phyloP scores from a whole-genome alignment of 2,113 vertebrate genomes.

The Kryptolebias marmoratus region DNA sequence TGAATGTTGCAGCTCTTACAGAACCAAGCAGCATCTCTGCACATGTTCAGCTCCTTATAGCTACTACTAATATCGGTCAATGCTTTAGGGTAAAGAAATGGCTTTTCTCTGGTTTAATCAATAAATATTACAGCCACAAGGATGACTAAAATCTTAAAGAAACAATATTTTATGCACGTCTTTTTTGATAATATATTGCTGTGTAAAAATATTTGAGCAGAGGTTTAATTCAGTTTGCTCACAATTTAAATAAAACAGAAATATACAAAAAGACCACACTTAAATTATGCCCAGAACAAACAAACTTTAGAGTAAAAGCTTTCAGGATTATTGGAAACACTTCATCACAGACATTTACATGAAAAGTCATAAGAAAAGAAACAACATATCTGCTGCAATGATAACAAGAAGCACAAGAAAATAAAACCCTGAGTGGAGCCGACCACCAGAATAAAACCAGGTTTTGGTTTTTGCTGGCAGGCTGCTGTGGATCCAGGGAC shows the following conservation, averaged over 20 bases:
- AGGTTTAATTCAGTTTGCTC: background rate
- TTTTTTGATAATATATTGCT: background rate
- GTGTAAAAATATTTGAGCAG: background rate
- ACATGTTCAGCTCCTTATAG: background rate
- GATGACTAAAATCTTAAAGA: too few relatives aligned
- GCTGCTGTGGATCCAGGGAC: too few relatives aligned
- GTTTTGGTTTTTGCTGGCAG: too few relatives aligned
- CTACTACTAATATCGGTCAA: background rate
- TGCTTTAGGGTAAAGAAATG: background rate
- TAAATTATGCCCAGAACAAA: background rate
- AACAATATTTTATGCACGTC: background rate
- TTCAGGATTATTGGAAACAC: constrained; percentile 27
- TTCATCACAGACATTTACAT: constrained; percentile 22
- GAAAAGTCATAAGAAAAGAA: constrained; percentile 7
- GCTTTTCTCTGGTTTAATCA: background rate
- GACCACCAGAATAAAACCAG: too few relatives aligned
- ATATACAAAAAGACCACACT: background rate
- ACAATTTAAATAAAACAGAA: background rate
- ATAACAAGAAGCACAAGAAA: background rate
- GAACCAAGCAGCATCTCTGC: background rate
- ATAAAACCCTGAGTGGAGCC: too few relatives aligned
- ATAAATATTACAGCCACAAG: background rate
- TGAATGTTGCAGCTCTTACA: background rate
- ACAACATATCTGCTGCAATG: background rate
- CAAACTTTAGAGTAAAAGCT: constrained; percentile 11